These are phyloP conservation scores for Stichopus horrens DNA, from an alignment of 53 echinoderm and acorn worm species.

Conservation along the genomic window DNA sequence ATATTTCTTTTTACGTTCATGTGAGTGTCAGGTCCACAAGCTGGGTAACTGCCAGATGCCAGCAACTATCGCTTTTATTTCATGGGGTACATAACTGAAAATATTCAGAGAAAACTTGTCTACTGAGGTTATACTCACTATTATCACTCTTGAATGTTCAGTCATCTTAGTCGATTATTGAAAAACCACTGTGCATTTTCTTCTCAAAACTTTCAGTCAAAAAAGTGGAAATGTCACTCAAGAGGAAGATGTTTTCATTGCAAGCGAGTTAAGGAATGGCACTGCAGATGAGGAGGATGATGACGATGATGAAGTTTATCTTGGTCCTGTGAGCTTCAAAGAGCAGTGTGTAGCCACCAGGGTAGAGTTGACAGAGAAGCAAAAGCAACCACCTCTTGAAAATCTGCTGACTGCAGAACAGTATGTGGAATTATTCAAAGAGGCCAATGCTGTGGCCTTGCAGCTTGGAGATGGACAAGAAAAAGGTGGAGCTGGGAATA, in stretches of 20 bases:
- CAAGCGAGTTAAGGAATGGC: neutral
- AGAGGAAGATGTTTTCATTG: constrained; percentile 14
- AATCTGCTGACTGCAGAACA: constrained; percentile 85
- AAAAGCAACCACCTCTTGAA: constrained; percentile 51
- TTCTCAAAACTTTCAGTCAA: constrained; percentile 8
- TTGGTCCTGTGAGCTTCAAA: constrained; percentile 87
- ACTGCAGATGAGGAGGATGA: constrained; percentile 50
- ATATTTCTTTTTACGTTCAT: too few relatives aligned
- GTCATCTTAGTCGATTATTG: too few relatives aligned
- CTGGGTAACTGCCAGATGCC: too few relatives aligned
- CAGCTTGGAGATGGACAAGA: constrained; percentile 46
- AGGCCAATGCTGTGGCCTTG: constrained; percentile 72
- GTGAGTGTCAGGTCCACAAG: too few relatives aligned
- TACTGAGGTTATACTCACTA: too few relatives aligned
- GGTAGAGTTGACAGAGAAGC: constrained; percentile 58
- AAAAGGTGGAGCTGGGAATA: neutral
- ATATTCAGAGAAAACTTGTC: too few relatives aligned
- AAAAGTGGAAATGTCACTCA: constrained; percentile 13
- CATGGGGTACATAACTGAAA: too few relatives aligned
- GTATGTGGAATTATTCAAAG: constrained; percentile 83
- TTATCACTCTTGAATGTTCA: too few relatives aligned
- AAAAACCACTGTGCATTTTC: neutral
- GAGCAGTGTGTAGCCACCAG: constrained; percentile 89
- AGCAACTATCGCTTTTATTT: too few relatives aligned
- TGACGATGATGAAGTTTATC: constrained; percentile 95